Percentiles rank a stretch among this genome's conserved stretches.
Conservation (phyloP, 30 jellyfish, hydroid and myxozoan species). For the Chrysaora quinquecirrha region DNA sequence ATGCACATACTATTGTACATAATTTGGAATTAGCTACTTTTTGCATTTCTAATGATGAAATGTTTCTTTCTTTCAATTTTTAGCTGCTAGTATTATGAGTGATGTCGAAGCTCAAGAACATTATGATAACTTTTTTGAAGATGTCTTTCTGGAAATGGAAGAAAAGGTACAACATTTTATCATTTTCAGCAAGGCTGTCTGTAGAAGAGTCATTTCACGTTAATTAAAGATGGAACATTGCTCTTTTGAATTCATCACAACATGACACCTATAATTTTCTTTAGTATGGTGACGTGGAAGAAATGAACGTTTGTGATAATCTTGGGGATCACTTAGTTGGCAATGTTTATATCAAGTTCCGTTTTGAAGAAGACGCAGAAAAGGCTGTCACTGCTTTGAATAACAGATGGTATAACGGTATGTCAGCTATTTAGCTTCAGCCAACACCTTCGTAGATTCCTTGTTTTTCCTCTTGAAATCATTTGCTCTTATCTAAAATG, state of each 20-base stretch:
- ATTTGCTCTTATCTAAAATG: too few relatives aligned
- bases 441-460: background rate
- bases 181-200: too few relatives aligned
- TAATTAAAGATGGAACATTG: too few relatives aligned
- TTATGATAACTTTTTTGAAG: constrained; percentile 97
- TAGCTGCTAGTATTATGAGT: constrained; percentile 93
- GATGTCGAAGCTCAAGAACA: constrained; percentile 99
- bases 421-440: constrained; percentile 21
- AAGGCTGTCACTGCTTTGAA: constrained; percentile 92
- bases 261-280: too few relatives aligned
- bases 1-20: too few relatives aligned
- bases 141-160: constrained; percentile 93
- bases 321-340: constrained; percentile 99
- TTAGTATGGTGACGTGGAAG: constrained; percentile 99
- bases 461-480: background rate
- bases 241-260: too few relatives aligned
- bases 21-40: too few relatives aligned
- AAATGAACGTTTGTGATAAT: constrained; percentile 99
- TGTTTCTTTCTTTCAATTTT: too few relatives aligned
- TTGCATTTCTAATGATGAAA: too few relatives aligned
- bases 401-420: constrained; percentile 99
- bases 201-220: too few relatives aligned
- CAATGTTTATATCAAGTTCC: constrained; percentile 94
- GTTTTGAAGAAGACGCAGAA: constrained; percentile 99
- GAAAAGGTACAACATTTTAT: constrained; percentile 93